Evolutionary conservation across 2,113 vertebrate species (phyloP).

Genomic region (Syngnathus scovelli): DNA sequence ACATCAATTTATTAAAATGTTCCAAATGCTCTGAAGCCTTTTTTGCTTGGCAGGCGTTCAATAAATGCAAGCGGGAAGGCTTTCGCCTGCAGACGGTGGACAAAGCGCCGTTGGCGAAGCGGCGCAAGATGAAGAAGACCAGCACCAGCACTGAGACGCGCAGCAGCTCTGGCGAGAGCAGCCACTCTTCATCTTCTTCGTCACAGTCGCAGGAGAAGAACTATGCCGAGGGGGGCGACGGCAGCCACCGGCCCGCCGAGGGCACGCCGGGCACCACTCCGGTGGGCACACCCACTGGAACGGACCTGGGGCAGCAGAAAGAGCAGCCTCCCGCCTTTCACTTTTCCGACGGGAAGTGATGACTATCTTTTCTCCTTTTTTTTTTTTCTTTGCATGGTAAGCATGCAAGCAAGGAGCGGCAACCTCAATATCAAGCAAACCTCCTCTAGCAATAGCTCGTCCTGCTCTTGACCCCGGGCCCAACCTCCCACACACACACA

Average conservation of each 20-base stretch:
- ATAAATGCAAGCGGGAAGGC: constrained; percentile 96
- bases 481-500: too few relatives aligned
- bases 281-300: constrained; percentile 43
- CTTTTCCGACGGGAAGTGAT: constrained; percentile 60
- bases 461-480: too few relatives aligned
- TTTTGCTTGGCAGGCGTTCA: constrained; percentile 80
- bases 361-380: background rate
- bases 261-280: constrained; percentile 50
- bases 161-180: constrained; percentile 96
- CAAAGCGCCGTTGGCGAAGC: constrained; percentile 81
- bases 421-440: constrained; percentile 42
- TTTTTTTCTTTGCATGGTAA: constrained; percentile 19
- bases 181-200: constrained; percentile 89
- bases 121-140: constrained; percentile 97
- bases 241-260: constrained; percentile 50
- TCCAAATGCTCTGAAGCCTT: too few relatives aligned
- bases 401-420: constrained; percentile 60
- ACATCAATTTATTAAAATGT: too few relatives aligned
- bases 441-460: constrained; percentile 65
- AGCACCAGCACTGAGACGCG: constrained; percentile 97
- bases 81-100: constrained; percentile 97
- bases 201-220: constrained; percentile 85
- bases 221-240: constrained; percentile 48
- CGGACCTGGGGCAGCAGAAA: constrained; percentile 53
- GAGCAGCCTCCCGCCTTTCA: constrained; percentile 58